These are phyloP conservation scores for Luehdorfia chinensis DNA, from an alignment of 1,140 invertebrate genomes.

Conservation along the genomic window DNA sequence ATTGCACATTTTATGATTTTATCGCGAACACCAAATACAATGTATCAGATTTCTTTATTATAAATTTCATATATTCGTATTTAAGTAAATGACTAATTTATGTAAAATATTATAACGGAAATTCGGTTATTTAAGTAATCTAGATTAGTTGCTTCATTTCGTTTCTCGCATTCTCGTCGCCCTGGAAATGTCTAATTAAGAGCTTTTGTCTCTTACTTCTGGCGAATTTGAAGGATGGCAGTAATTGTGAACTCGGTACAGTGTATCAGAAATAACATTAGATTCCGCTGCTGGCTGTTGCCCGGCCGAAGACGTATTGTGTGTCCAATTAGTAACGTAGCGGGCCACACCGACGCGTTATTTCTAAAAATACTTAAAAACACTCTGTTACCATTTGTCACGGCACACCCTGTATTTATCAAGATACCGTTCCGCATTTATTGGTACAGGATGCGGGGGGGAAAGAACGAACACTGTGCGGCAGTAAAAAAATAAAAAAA, in stretches of 20 bases:
- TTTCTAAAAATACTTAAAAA: slow-evolving; percentile 73
- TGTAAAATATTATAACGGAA: too few relatives aligned
- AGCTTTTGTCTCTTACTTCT: slow-evolving; percentile 6
- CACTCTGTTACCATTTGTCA: slow-evolving; percentile 74
- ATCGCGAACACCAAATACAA: too few relatives aligned
- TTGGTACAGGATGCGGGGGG: slow-evolving; percentile 47
- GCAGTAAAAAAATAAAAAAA: too few relatives aligned
- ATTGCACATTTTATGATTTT: too few relatives aligned
- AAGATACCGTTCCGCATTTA: slow-evolving; percentile 52
- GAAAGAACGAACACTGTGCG: slow-evolving; percentile 3
- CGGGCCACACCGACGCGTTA: slow-evolving; percentile 37
- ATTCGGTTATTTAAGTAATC: slow-evolving; percentile 1
- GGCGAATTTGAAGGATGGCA: slow-evolving; percentile 21
- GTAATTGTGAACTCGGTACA: slow-evolving; percentile 19
- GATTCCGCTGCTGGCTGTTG: slow-evolving; percentile 18
- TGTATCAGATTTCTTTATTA: too few relatives aligned
- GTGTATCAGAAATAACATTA: slow-evolving; percentile 22
- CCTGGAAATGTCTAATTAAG: slow-evolving; percentile 13
- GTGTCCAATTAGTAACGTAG: slow-evolving; percentile 64
- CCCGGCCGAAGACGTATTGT: slow-evolving; percentile 52
- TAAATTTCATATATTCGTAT: too few relatives aligned
- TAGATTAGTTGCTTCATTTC: background rate
- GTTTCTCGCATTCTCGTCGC: background rate
- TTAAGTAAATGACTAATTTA: too few relatives aligned
- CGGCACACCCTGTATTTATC: slow-evolving; percentile 68